Evolutionary conservation across 2,888 invertebrate genomes (phyloP).

Genomic region (Nephrocerus scutellatus): DNA sequence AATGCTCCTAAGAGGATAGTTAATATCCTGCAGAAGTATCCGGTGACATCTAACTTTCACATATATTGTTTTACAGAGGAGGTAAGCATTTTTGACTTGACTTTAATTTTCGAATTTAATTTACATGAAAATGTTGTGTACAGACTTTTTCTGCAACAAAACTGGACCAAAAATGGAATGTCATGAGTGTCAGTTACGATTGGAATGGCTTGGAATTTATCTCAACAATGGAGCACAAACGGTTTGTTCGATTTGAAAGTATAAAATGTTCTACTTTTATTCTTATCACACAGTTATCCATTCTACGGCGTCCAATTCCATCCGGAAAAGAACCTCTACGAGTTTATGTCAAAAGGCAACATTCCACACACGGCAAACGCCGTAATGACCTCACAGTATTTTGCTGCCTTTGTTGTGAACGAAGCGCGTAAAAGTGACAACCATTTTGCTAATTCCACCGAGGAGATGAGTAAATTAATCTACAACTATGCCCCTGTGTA

Average conservation of each 20-base stretch:
- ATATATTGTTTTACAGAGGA: conserved; percentile 59
- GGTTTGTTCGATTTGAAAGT: too few relatives aligned
- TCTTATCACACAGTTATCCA: conserved; percentile 68
- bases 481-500: conserved; percentile 66
- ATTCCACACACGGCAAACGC: conserved; percentile 63
- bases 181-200: conserved; percentile 68
- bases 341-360: conserved; percentile 58
- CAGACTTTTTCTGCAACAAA: conserved; percentile 52
- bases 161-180: conserved; percentile 59
- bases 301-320: conserved; percentile 88
- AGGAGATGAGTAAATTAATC: conserved; percentile 57
- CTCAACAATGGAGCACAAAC: conserved; percentile 66
- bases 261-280: too few relatives aligned
- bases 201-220: conserved; percentile 61
- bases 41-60: conserved; percentile 72
- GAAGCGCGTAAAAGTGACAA: conserved; percentile 66
- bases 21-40: conserved; percentile 52
- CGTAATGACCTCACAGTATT: conserved; percentile 62
- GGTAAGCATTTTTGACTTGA: too few relatives aligned
- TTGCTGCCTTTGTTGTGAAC: conserved; percentile 74
- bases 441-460: conserved; percentile 48
- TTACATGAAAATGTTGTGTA: conserved; percentile 20
- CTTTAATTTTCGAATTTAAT: too few relatives aligned
- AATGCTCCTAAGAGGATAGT: conserved; percentile 55
- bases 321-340: conserved; percentile 81